Evolutionary conservation across 1,140 invertebrate genomes (phyloP), one percentile per base, ranked within the genome.

Genomic region (Oreohelix idahoensis): DNA sequence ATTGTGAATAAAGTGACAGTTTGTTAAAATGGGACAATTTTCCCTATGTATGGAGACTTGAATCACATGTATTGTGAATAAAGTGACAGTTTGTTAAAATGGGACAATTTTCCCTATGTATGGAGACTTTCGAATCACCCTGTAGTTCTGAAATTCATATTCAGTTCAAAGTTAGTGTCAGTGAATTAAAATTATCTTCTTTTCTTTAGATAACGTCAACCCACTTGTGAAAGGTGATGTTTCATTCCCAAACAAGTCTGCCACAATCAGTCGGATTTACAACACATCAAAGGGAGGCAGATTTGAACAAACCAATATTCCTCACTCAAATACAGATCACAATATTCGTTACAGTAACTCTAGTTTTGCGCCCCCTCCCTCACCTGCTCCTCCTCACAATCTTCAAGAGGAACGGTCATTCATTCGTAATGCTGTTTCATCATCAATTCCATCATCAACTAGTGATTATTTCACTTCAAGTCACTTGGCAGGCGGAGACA

Each of bases 251-350:
- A 23, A 58, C 26, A 79, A 71, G 49, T 85, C 69, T 84, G 85
- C 85, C n/a, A 88, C 85, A 51, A 85, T 86, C 42, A 83, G 83
- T 29, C 66, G 80, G n/a, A 79, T 75, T 38, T 79, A 32, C 13
- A 70, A 83, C 49, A 70, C 53, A 10, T 71, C 80, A 32, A 36
- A 83, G 38, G 42, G 35, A 10, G 69, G 53, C 32, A 73, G 79
- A 32, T 38, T 36, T 23, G 73, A 80, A 23, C 36, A 49, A 35
- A 42, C 49, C 20, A 39, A 45, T 29, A 83, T 83, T 76, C 80
- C 84, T 45, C 80, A 81, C 38, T 85, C 84, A 23, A 71, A 53
- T 36, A 85, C 84, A 63, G 84, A 85, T 74, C 58, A 83, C 29
- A 79, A 51, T 66, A 84, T 84, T 49, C 79, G 78, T 73, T 84